Evolutionary conservation across 1,140 invertebrate species (phyloP).

Genomic region (Drosophila sp.): DNA sequence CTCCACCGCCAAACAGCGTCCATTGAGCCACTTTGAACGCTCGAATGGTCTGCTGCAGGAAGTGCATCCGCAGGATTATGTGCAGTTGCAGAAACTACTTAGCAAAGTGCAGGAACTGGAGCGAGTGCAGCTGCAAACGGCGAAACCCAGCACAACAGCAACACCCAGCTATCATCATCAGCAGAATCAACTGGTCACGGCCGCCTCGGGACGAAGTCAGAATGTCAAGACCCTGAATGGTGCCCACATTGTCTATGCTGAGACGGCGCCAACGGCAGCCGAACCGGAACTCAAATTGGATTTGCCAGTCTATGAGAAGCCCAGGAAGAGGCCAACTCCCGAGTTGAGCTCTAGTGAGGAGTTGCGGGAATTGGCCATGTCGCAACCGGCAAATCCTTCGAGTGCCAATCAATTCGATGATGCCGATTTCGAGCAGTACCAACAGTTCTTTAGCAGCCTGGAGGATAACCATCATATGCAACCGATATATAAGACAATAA

Average conservation of each 20-base stretch:
- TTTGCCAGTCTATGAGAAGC: constrained; percentile 57
- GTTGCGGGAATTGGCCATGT: constrained; percentile 65
- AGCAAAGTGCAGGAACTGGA: constrained; percentile 82
- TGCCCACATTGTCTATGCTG: constrained; percentile 68
- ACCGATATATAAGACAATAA: constrained; percentile 70
- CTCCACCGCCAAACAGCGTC: constrained; percentile 56
- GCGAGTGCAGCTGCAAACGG: constrained; percentile 64
- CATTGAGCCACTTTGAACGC: constrained; percentile 54
- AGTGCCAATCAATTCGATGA: constrained; percentile 7
- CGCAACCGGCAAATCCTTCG: constrained; percentile 58
- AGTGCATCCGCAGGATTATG: constrained; percentile 76
- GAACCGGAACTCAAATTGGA: constrained; percentile 57
- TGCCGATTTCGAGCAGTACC: constrained; percentile 57
- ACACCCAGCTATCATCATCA: constrained; percentile 20
- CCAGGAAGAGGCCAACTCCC: background rate
- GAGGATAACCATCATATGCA: constrained; percentile 70
- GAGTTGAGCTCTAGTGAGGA: constrained; percentile 67
- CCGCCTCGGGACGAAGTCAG: constrained; percentile 67
- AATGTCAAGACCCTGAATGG: constrained; percentile 67
- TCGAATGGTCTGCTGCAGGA: constrained; percentile 66
- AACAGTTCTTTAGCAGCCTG: constrained; percentile 68
- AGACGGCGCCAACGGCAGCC: constrained; percentile 41
- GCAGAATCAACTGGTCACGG: constrained; percentile 55
- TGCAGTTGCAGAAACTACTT: constrained; percentile 75
- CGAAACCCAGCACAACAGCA: constrained; percentile 19